Evolutionary conservation across 1,140 invertebrate genomes (phyloP).

Genomic region (Archegozetes longisetosus): DNA sequence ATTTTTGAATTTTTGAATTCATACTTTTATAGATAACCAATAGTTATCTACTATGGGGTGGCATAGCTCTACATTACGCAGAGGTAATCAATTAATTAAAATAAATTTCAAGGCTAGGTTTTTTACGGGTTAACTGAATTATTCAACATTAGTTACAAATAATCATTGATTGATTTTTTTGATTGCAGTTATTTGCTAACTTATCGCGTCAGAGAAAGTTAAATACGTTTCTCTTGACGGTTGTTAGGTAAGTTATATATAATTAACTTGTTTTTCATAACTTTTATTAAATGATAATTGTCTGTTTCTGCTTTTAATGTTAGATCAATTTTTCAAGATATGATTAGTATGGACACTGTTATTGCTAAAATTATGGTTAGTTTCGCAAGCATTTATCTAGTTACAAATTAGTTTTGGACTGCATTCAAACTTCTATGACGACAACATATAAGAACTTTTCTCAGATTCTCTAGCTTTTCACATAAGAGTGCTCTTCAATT

Average conservation of each 20-base stretch:
- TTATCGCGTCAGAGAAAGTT: constrained; percentile 46
- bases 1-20: not conserved
- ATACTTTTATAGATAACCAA: not conserved
- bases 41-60: constrained; percentile 1
- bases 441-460: too few relatives aligned
- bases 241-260: constrained; percentile 43
- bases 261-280: not conserved
- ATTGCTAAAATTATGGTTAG: constrained; percentile 59
- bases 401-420: too few relatives aligned
- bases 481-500: too few relatives aligned
- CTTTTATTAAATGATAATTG: not conserved
- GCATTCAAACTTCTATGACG: too few relatives aligned
- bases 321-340: constrained; percentile 51
- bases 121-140: too few relatives aligned
- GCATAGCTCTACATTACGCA: constrained; percentile 5
- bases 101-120: too few relatives aligned
- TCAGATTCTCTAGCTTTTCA: too few relatives aligned
- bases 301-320: not conserved
- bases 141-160: too few relatives aligned
- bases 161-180: too few relatives aligned
- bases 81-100: too few relatives aligned
- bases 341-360: constrained; percentile 61
- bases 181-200: constrained; percentile 40
- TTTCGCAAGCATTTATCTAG: too few relatives aligned
- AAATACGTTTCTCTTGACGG: constrained; percentile 50